Evolutionary conservation across 2,797 vertebrate species (phyloP), one percentile per base, ranked within the genome.

Genomic region (Alfaro cultratus): DNA sequence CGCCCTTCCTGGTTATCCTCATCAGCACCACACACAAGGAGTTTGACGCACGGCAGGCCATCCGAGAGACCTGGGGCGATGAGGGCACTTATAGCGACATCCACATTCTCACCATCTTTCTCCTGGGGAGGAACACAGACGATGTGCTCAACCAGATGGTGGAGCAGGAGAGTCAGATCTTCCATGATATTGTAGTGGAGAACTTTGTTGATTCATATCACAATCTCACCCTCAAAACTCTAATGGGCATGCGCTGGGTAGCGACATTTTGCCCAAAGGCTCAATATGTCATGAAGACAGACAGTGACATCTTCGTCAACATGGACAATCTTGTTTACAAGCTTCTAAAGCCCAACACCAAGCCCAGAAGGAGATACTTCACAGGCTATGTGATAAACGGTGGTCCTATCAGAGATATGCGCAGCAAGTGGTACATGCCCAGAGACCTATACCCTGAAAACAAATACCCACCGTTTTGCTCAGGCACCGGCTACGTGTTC

Each of bases 381-480:
- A 99, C 99, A 0, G 99, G 99, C 46, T 99, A 98, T 0, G 98
- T 99, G 85, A 99, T 99, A 93, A 98, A 99, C 0, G 98, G 99
- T 53, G 98, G 98, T 81, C 99, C 99, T 0, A 99, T 99, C 90
- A 95, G 99, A 85, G 99, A 99, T 77, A 97, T 98, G 82, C 97
- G 97, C 88, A 99, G 98, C 89, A 99, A 99, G 89, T 99, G 99
- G 99, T 99, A 99, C 90, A 99, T 99, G 99, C 96, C 98, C 0
- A 94, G 98, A 90, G 98, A 99, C 89, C 90, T 99, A 84, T 99
- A 99, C 80, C 99, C 99, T 0, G 98, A 99, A 62, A 99, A 97
- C 91, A 99, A 99, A 91, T 99, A 99, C 92, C 99, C 99, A 0
- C 98, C 98, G 0, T 99, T 99, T 96, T 99, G 99, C 92, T 99